Percentiles rank a stretch among this genome's conserved stretches.
phyloP scores from a whole-genome alignment of 2,797 vertebrate genomes.

The Lithobates pipiens region DNA sequence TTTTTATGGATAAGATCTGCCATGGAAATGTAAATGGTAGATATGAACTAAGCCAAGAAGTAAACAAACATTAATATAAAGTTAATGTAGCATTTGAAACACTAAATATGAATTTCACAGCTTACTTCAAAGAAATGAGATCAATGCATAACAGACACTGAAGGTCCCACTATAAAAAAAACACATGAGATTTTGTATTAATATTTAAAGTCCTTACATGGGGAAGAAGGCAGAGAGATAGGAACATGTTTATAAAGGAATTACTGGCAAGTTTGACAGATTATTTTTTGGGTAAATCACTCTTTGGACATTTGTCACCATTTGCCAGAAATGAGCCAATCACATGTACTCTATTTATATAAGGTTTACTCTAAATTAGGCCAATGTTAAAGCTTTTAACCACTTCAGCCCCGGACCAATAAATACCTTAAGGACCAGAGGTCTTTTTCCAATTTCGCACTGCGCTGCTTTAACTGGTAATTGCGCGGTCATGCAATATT shows the following conservation, averaged over 20 bases:
- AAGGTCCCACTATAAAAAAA: background rate
- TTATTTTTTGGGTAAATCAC: background rate
- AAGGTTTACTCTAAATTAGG: background rate
- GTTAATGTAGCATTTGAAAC: constrained; percentile 8
- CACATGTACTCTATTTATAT: background rate
- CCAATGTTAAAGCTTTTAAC: too few relatives aligned
- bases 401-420: too few relatives aligned
- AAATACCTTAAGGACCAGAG: too few relatives aligned
- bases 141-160: background rate
- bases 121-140: background rate
- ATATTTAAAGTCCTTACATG: background rate
- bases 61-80: constrained; percentile 62
- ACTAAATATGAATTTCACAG: background rate
- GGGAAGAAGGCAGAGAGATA: background rate
- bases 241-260: background rate
- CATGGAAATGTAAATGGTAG: constrained; percentile 67
- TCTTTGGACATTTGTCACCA: background rate
- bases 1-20: constrained; percentile 7
- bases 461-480: too few relatives aligned
- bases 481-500: too few relatives aligned
- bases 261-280: background rate
- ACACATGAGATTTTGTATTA: background rate
- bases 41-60: constrained; percentile 56
- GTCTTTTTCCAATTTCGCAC: too few relatives aligned
- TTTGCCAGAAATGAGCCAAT: too few relatives aligned